Base-by-base conservation (phyloP, 2,113 vertebrate genomes). In the Grammatotria lemairii region DNA sequence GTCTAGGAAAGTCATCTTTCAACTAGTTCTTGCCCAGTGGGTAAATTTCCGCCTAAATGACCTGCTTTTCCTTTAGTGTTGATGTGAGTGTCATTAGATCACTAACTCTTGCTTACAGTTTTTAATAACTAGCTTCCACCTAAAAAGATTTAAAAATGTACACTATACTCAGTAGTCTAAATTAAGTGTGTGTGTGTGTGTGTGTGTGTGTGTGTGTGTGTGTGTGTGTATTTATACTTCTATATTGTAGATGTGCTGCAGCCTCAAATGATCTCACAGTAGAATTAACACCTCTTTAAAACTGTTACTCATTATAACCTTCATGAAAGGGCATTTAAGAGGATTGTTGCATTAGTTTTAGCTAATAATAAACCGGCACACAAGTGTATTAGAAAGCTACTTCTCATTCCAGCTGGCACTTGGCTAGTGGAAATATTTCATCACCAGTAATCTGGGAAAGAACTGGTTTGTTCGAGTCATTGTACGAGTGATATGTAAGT, bases 301-400 rank as follows among this genome's bases (percentile, higher is more conserved):
- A 47, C 40, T 75, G 70, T 75, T 75, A 47, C 70, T 47, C 40
- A 47, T 75, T 75, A 28, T 75, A 75, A 75, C 70, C 70, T 75
- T 75, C 70, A 75, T 75, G 70, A 75, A 75, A 75, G 23, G 40
- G 14, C 40, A 75, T 75, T 75, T 75, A 75, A 75, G 68, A 47
- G 68, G 68, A 28, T 75, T 75, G 68, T 47, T 75, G 68, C 40
- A 47, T 73, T 28, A 75, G 70, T 47, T 75, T 75, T 75, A 75
- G 70, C 70, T 75, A 75, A 75, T 75, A 75, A 75, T 28, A 75
- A 73, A 73, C 68, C 3, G 9, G 8, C 40, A 73, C 68, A 73
- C 9, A 45, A 47, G 70, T 28, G 70, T 47, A 47, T 75, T 47
- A 75, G 70, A 75, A 75, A 75, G 68, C 68, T 75, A 47, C 21